These are phyloP conservation scores for Ranitomeya imitator DNA, from an alignment of 2,113 vertebrate species.

Conservation along the genomic window DNA sequence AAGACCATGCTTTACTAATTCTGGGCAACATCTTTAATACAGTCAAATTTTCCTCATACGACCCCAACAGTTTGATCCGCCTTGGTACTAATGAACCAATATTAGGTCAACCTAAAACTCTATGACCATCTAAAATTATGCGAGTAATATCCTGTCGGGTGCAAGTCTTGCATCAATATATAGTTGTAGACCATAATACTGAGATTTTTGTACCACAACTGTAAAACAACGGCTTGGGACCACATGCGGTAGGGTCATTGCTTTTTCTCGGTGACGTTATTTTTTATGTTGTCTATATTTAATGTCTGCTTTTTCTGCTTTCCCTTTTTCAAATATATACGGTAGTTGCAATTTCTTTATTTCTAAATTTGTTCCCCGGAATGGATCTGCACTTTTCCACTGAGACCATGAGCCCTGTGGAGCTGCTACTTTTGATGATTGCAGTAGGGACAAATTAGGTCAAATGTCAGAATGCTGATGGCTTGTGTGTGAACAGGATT, in stretches of 20 bases:
- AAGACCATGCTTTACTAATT: no score
- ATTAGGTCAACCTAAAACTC: no score
- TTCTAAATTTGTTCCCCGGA: background rate
- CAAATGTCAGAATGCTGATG: conserved; percentile 32
- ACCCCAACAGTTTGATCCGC: no score
- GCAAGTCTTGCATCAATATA: no score
- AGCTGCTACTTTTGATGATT: conserved; percentile 19
- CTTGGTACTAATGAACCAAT: no score
- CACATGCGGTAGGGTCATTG: background rate
- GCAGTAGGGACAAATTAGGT: conserved; percentile 35
- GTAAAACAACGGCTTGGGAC: background rate
- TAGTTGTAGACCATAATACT: background rate
- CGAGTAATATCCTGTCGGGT: no score
- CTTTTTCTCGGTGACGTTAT: background rate
- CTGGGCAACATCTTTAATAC: no score
- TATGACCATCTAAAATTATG: no score
- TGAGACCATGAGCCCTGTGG: background rate
- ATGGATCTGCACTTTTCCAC: background rate
- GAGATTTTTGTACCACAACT: no score
- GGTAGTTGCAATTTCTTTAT: background rate
- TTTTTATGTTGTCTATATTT: background rate
- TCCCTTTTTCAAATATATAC: conserved; percentile 14
- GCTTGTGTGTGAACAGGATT: conserved; percentile 21
- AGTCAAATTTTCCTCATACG: no score
- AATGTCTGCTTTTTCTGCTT: background rate